Base-by-base conservation (phyloP, 2,797 vertebrate species). In the Thalassophryne amazonica region DNA sequence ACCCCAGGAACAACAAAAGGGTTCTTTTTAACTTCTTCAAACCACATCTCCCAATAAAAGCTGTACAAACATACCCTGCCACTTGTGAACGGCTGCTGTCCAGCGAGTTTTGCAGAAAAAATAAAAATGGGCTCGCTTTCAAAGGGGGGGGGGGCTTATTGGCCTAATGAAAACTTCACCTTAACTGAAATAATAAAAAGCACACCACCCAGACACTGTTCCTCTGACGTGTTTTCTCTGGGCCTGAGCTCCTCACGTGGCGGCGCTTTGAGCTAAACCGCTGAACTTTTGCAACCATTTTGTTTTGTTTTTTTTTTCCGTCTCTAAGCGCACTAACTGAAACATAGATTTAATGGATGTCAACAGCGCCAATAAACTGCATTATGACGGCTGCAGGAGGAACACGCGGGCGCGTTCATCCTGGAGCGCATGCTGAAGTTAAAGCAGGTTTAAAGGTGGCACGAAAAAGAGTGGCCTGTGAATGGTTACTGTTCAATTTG, bases 401-500 rank as follows among this genome's bases (percentile, higher is more conserved):
- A 37, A 22, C 13, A 37, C 20, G 33, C 80, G 72, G 85, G 88
- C 89, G 87, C 91, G 86, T 92, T 90, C 88, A 91, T 92, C 87
- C 93, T 88, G 81, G 58, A 67, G 67, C 63, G 65, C 77, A 78
- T 73, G 55, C 60, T 24, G 86, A 92, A 92, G 91, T 95, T 94
- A 94, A 95, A 95, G 91, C 88, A 69, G 89, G 89, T 89, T 94
- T 93, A 93, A 88, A 91, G 84, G 92, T 80, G 91, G 88, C 89
- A 89, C 92, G 91, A 93, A 93, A 37, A 92, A 92, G 92, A 91
- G 81, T 62, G 90, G 93, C 91, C 95, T 97, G 95, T 94, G 93
- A 98, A 98, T 95, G 92, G 94, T 98, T 98, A 98, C 94, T 94
- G 97, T 99, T 98, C 95, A 98, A 98, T 99, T 98, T 98, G 96